Conservation (phyloP, 35 echinoderm and acorn worm species). For the Holothuria glaberrima region DNA sequence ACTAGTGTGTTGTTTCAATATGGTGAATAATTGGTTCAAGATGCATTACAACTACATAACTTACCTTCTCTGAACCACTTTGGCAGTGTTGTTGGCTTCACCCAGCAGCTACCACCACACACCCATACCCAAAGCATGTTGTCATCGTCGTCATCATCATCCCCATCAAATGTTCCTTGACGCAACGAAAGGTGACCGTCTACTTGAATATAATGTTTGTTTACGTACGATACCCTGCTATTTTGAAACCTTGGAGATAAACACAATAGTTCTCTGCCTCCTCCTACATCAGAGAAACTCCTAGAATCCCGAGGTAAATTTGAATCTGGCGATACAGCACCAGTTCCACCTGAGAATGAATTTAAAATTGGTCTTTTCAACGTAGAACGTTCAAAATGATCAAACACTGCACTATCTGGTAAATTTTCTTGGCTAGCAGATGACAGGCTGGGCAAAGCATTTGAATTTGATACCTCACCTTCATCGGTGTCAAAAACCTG, state of each 20-base stretch:
- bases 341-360: background rate
- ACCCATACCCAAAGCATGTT: slow-evolving; percentile 85
- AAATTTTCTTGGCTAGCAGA: slow-evolving; percentile 19
- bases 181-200: background rate
- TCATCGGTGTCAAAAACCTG: background rate
- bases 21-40: too few relatives aligned
- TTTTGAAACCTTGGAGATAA: background rate
- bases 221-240: slow-evolving; percentile 4
- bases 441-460: background rate
- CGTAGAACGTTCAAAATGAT: slow-evolving; percentile 32
- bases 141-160: slow-evolving; percentile 36
- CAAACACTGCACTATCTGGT: slow-evolving; percentile 11
- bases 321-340: background rate
- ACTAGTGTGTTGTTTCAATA: too few relatives aligned
- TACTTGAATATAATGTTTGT: slow-evolving; percentile 1
- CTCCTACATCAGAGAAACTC: background rate
- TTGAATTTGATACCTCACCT: background rate
- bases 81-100: slow-evolving; percentile 65
- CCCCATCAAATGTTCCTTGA: background rate
- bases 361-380: slow-evolving; percentile 4
- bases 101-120: slow-evolving; percentile 82
- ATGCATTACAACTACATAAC: background rate
- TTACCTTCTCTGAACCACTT: slow-evolving; percentile 92
- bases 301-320: background rate
- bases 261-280: background rate